These are phyloP conservation scores for Axis porcinus DNA, from an alignment of 2,113 vertebrate species.

Conservation along the genomic window DNA sequence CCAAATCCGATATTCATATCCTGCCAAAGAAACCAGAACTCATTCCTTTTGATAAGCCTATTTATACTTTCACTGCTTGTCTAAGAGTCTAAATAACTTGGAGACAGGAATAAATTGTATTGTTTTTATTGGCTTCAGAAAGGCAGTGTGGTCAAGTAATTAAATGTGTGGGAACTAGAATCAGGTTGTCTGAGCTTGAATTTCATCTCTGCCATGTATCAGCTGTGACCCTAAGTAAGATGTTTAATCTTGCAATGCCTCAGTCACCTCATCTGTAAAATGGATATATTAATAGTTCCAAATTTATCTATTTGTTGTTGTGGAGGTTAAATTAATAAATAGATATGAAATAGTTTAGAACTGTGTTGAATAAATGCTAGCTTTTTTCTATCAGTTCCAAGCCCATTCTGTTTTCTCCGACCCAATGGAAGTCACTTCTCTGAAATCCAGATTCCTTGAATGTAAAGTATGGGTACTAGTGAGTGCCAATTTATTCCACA, in stretches of 20 bases:
- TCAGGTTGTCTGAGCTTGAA: neutral
- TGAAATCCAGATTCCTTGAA: neutral
- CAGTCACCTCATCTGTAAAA: neutral
- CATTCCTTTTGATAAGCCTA: neutral
- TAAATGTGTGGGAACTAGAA: neutral
- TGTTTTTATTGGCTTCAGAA: constrained; percentile 10
- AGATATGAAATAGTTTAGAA: neutral
- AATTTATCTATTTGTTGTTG: neutral
- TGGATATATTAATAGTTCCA: neutral
- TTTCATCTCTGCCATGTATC: neutral
- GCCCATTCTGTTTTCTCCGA: neutral
- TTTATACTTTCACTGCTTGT: neutral
- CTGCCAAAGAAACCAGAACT: neutral
- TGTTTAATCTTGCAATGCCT: neutral
- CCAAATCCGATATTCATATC: neutral
- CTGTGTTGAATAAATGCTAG: neutral
- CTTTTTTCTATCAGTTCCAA: neutral
- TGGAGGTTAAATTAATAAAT: neutral
- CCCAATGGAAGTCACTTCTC: neutral
- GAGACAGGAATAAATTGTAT: neutral
- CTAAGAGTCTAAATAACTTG: neutral
- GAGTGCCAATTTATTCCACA: neutral
- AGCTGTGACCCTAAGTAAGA: constrained; percentile 5
- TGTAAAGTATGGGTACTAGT: neutral
- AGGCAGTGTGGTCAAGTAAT: neutral